Conservation (phyloP, 2,888 invertebrate genomes). For the Linnaemya tessellans region DNA sequence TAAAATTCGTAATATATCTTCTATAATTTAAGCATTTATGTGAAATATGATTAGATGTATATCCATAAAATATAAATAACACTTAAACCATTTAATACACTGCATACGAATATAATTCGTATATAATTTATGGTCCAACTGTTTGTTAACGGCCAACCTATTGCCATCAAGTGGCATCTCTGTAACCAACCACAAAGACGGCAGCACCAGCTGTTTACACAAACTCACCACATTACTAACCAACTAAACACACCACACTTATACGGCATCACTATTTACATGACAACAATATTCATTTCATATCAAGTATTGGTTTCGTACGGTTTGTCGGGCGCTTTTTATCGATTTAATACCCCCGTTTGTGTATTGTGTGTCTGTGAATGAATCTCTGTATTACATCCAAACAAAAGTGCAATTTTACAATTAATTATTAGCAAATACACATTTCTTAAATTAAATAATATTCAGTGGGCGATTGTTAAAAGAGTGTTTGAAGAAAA, state of each 20-base stretch:
- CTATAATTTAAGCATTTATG: too few relatives aligned
- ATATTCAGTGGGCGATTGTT: not conserved
- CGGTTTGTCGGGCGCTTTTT: constrained; percentile 54
- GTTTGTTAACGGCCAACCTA: not conserved
- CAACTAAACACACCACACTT: constrained; percentile 27
- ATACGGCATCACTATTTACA: constrained; percentile 59
- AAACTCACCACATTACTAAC: constrained; percentile 35
- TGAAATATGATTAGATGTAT: too few relatives aligned
- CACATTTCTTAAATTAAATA: constrained; percentile 47
- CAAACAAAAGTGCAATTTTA: constrained; percentile 57
- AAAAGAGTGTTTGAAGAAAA: not conserved
- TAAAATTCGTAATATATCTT: too few relatives aligned
- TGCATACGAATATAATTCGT: too few relatives aligned
- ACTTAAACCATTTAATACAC: too few relatives aligned
- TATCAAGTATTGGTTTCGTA: constrained; percentile 50
- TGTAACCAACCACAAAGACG: not conserved
- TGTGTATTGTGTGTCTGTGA: constrained; percentile 57
- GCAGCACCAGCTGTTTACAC: constrained; percentile 27
- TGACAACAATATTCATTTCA: constrained; percentile 60
- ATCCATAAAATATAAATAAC: too few relatives aligned
- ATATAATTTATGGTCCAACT: not conserved
- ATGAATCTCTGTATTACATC: constrained; percentile 21
- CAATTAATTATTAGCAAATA: constrained; percentile 46
- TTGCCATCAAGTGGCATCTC: constrained; percentile 8
- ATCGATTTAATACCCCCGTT: constrained; percentile 67